Conservation (phyloP, 2,888 invertebrate genomes). For the Oligia latruncula region DNA sequence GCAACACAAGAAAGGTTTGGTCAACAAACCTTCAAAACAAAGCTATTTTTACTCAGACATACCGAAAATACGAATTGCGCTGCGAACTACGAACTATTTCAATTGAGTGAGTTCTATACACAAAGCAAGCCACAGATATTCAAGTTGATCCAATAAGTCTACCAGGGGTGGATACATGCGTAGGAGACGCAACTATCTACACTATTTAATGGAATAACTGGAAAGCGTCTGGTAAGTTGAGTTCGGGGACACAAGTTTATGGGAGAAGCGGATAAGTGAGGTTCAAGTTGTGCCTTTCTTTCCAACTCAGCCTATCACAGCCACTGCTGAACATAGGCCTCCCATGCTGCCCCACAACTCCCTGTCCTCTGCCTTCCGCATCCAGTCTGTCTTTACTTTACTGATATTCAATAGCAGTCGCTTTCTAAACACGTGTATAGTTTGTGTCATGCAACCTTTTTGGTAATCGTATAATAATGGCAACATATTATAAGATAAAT, state of each 20-base stretch:
- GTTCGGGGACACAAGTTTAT: neutral
- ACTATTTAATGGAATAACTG: conserved; percentile 76
- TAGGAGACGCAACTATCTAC: conserved; percentile 67
- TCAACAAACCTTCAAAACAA: neutral
- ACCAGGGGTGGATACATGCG: conserved; percentile 35
- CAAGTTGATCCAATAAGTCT: conserved; percentile 48
- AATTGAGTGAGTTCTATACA: conserved; percentile 53
- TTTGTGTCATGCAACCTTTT: too few relatives aligned
- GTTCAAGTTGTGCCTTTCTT: neutral
- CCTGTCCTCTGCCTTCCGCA: too few relatives aligned
- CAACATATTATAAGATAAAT: too few relatives aligned
- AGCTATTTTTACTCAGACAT: neutral
- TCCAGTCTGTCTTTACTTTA: too few relatives aligned
- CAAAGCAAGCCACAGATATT: conserved; percentile 56
- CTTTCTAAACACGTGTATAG: too few relatives aligned
- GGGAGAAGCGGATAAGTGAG: neutral
- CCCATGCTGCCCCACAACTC: too few relatives aligned
- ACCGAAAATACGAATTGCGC: conserved; percentile 10
- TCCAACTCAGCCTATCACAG: too few relatives aligned
- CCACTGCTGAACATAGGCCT: too few relatives aligned
- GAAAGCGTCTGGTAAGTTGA: conserved; percentile 53
- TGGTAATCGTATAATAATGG: too few relatives aligned
- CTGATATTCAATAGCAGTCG: too few relatives aligned
- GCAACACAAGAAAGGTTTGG: too few relatives aligned
- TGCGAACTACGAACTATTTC: conserved; percentile 62